Evolutionary conservation across 2,113 vertebrate species (phyloP).

Genomic region (Pseudopodoces humilis): DNA sequence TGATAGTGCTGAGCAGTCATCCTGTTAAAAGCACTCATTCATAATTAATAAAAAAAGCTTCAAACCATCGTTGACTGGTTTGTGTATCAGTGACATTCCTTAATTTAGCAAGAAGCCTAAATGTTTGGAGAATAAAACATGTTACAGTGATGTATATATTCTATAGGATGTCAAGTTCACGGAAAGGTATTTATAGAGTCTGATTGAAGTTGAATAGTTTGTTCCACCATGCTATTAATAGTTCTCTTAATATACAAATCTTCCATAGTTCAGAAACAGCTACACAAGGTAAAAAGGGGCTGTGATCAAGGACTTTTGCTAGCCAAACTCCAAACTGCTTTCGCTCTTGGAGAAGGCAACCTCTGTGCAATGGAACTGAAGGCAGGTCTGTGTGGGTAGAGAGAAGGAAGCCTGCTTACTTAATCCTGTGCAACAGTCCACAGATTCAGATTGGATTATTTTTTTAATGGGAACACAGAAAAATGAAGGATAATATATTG

Average conservation of each 20-base stretch:
- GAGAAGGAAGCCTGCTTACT: not conserved
- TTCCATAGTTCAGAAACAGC: not conserved
- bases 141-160: not conserved
- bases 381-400: not conserved
- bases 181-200: not conserved
- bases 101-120: not conserved
- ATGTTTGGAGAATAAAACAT: not conserved
- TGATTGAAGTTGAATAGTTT: not conserved
- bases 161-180: not conserved
- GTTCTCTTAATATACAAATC: not conserved
- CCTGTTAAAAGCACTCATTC: not conserved
- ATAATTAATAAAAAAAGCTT: not conserved
- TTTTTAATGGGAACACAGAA: not conserved
- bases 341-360: not conserved
- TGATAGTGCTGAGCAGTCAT: not conserved
- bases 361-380: not conserved
- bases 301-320: not conserved
- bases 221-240: not conserved
- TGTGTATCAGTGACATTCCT: not conserved
- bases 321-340: not conserved
- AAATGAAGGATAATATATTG: not conserved
- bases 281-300: not conserved
- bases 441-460: not conserved
- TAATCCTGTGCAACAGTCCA: not conserved
- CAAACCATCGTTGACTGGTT: not conserved